Evolutionary conservation across 23 tunicate genomes (phyloP).

Genomic region (Halocynthia aurantium): DNA sequence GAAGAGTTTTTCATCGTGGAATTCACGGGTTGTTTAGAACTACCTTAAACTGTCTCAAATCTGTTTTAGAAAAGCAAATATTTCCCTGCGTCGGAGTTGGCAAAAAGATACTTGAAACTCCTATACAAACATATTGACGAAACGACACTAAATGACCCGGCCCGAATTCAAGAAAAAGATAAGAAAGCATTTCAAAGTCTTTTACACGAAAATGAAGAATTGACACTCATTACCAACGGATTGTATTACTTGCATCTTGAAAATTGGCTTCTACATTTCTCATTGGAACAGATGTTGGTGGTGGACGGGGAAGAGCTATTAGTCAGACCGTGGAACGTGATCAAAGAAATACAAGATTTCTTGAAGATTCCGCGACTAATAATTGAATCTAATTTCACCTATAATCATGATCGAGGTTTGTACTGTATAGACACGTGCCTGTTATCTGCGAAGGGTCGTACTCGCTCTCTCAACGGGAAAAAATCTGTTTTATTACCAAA

Average conservation of each 20-base stretch:
- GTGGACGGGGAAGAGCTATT: not conserved
- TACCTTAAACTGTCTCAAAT: too few relatives aligned
- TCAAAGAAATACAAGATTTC: not conserved
- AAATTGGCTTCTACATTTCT: not conserved
- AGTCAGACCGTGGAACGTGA: not conserved
- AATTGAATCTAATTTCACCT: not conserved
- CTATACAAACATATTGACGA: too few relatives aligned
- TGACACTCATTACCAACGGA: not conserved
- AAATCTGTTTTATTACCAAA: not conserved
- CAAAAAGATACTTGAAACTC: too few relatives aligned
- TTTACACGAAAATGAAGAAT: not conserved
- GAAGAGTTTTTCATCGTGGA: too few relatives aligned
- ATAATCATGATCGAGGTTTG: not conserved
- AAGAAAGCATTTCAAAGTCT: not conserved
- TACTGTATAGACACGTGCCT: not conserved
- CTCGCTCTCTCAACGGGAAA: not conserved
- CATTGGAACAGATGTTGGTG: not conserved
- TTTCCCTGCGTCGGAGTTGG: too few relatives aligned
- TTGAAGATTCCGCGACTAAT: not conserved
- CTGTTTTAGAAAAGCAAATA: too few relatives aligned
- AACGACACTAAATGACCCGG: too few relatives aligned
- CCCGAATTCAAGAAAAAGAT: too few relatives aligned
- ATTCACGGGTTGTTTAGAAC: too few relatives aligned
- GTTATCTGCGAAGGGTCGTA: not conserved
- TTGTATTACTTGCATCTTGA: not conserved